Base-by-base conservation (phyloP, 2,113 vertebrate genomes). In the Nothobranchius furzeri region DNA sequence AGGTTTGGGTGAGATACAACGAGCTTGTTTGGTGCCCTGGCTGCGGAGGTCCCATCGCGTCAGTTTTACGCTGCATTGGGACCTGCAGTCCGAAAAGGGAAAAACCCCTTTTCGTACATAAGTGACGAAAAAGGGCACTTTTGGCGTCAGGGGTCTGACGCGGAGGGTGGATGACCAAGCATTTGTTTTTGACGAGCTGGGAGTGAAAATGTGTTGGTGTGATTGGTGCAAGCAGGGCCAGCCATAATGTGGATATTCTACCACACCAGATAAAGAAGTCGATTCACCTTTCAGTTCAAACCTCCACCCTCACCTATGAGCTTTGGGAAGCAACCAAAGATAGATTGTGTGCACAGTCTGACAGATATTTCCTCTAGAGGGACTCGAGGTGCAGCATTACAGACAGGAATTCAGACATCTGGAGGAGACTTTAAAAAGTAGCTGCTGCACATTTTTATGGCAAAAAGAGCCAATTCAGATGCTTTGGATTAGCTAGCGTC, bases 401-500 rank as follows among this genome's bases (percentile, higher is more conserved):
- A 42, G 35, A 37, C 15, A 43, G 48, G 53, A 51, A 36, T 9
- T 57, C 51, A 62, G 12, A 51, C 45, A 67, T 64, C 47, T 64
- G 53, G 47, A 25, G 61, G 37, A 25, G 20, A 30, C 30, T 15
- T 9, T 1, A 12, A 9, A 45, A 45, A 45, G 43, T 7, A 40
- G 37, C 9, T 40, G 37, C 37, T 40, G 37, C 37, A 40, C 37
- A 40, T n/a, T 20, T 50, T 50, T 52, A 20, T 6, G 7, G 11
- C 11, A 49, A 24, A 55, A 30, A 12, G n/a, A 42, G 13, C 7
- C 15, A 9, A 40, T 24, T 48, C 7, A 56, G 56, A 60, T 37
- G 49, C n/a, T 59, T 60, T 6, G 7, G 57, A 77, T 71, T 42
- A 24, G 14, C 57, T 61, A 7, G 37, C 48, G 15, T 68, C 53